Conservation (phyloP, 2,888 invertebrate species). For the Pristionchus maxplancki region DNA sequence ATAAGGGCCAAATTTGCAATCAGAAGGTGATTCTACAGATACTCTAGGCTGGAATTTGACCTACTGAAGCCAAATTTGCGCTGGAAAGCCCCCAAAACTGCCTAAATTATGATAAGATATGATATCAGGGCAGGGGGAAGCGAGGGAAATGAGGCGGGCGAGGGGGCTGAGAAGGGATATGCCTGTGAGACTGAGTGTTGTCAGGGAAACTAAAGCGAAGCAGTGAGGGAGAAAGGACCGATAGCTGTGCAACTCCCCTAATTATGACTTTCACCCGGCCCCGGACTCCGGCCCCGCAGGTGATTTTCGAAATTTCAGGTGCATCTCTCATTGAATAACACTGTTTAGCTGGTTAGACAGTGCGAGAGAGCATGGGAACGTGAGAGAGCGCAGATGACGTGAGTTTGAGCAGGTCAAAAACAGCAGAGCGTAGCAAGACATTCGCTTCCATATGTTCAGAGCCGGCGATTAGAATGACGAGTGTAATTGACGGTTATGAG, state of each 20-base stretch:
- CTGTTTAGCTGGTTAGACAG: background rate
- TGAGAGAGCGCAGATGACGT: background rate
- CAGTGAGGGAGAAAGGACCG: background rate
- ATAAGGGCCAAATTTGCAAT: background rate
- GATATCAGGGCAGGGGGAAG: too few relatives aligned
- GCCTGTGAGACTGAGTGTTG: background rate
- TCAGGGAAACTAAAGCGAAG: background rate
- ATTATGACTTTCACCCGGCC: background rate
- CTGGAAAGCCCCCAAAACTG: background rate
- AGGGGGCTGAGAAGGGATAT: background rate
- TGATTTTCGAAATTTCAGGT: background rate
- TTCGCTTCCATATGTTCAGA: background rate
- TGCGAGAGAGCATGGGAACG: background rate
- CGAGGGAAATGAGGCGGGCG: background rate
- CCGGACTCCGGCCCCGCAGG: background rate
- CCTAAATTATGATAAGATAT: background rate
- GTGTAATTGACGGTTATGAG: slow-evolving; percentile 16
- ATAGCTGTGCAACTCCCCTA: background rate
- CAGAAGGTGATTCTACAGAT: background rate
- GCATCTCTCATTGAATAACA: background rate
- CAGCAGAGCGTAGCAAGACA: background rate
- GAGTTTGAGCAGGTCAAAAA: background rate
- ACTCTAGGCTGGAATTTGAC: background rate
- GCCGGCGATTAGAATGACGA: background rate
- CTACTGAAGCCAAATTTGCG: background rate